Conservation (phyloP, 2,113 vertebrate species). For the Phasianus colchicus region DNA sequence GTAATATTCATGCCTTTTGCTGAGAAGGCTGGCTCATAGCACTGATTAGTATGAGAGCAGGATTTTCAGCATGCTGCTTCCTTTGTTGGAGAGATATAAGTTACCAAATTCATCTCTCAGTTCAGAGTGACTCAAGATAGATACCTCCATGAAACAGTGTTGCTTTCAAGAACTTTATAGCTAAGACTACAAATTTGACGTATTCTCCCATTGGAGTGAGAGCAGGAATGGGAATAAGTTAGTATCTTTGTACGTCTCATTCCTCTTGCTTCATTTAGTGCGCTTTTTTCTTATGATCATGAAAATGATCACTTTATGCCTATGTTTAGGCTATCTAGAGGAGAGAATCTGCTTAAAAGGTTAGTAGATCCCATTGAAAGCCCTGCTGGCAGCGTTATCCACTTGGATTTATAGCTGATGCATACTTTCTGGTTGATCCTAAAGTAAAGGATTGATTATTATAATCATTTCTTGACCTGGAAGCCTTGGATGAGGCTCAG, state of each 20-base stretch:
- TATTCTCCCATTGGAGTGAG: not conserved
- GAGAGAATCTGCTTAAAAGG: not conserved
- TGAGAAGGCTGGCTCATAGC: not conserved
- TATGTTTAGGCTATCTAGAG: not conserved
- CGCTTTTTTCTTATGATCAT: not conserved
- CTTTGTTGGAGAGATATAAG: not conserved
- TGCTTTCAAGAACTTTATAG: not conserved
- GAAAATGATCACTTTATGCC: not conserved
- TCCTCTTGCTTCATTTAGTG: not conserved
- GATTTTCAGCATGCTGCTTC: not conserved
- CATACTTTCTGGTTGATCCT: not conserved
- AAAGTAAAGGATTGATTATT: not conserved
- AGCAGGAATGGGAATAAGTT: not conserved
- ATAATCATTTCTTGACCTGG: not conserved
- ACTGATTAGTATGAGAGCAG: not conserved
- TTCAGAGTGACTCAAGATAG: not conserved
- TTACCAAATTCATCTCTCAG: not conserved
- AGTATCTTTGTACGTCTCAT: not conserved
- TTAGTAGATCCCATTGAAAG: not conserved
- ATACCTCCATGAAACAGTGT: not conserved
- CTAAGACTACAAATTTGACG: not conserved
- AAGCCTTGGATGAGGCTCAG: not conserved
- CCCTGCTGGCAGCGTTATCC: not conserved
- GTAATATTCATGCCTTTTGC: not conserved
- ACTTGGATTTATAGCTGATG: not conserved